phyloP scores from a whole-genome alignment of 2,797 vertebrate genomes.

The Neosalanx taihuensis region DNA sequence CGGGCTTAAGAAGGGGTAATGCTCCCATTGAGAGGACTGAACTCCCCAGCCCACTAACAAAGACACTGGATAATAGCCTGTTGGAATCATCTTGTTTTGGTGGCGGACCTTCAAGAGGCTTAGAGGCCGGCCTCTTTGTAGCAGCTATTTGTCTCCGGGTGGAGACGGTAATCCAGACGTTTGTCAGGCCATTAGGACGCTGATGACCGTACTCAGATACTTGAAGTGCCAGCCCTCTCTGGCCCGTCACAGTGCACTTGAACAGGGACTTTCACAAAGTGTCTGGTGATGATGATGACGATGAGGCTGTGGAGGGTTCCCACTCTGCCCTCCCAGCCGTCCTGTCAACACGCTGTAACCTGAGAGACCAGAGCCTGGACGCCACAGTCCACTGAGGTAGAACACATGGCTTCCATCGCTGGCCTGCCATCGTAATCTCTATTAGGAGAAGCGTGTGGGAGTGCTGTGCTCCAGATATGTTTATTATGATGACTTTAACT shows the following conservation, averaged over 20 bases:
- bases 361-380: neutral
- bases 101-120: constrained; percentile 87
- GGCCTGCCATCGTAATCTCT: neutral
- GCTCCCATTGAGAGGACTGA: constrained; percentile 86
- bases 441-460: neutral
- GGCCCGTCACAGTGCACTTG: constrained; percentile 37
- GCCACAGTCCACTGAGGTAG: too few relatives aligned
- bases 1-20: constrained; percentile 85
- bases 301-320: constrained; percentile 21
- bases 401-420: neutral
- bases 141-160: constrained; percentile 76
- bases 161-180: constrained; percentile 81
- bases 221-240: constrained; percentile 30
- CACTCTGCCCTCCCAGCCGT: constrained; percentile 22
- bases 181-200: constrained; percentile 77
- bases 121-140: constrained; percentile 75
- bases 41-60: constrained; percentile 83
- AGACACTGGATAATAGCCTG: constrained; percentile 79
- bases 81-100: constrained; percentile 82
- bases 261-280: constrained; percentile 37
- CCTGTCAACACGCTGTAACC: constrained; percentile 24
- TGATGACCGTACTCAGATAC: constrained; percentile 46
- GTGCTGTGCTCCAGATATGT: neutral
- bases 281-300: constrained; percentile 28
- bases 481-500: neutral